These are phyloP conservation scores for Apomyelois bistriatella DNA, from an alignment of 2,888 invertebrate species.

Conservation along the genomic window DNA sequence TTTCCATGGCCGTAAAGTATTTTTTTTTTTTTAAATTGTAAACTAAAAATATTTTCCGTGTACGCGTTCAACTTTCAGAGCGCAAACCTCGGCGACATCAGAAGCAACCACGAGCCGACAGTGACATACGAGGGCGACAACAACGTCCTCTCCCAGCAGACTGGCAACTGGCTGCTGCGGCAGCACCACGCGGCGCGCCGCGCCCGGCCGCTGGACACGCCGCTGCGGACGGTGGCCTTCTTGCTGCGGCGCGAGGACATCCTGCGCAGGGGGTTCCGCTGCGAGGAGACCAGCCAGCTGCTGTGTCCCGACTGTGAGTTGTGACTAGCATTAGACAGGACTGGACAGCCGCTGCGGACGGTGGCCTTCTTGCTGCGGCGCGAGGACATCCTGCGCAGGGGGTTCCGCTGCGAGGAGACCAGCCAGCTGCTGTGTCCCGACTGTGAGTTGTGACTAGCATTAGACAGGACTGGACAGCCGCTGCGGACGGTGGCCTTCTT, in stretches of 20 bases:
- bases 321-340: background rate
- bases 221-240: slow-evolving; percentile 86
- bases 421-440: slow-evolving; percentile 46
- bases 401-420: slow-evolving; percentile 40
- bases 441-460: slow-evolving; percentile 41
- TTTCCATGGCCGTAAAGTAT: no score
- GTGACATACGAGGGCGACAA: slow-evolving; percentile 97
- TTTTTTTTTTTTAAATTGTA: no score
- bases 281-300: slow-evolving; percentile 40
- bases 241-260: slow-evolving; percentile 46
- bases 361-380: slow-evolving; percentile 80
- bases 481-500: slow-evolving; percentile 86
- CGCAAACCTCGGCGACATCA: slow-evolving; percentile 90
- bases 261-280: slow-evolving; percentile 33
- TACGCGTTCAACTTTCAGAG: slow-evolving; percentile 75
- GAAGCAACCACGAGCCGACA: slow-evolving; percentile 92
- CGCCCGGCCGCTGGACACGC: slow-evolving; percentile 78
- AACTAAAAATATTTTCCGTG: no score
- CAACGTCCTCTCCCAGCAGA: slow-evolving; percentile 93
- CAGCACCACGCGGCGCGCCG: slow-evolving; percentile 79
- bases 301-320: slow-evolving; percentile 57
- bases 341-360: slow-evolving; percentile 84
- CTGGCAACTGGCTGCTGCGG: slow-evolving; percentile 90
- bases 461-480: slow-evolving; percentile 76
- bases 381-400: slow-evolving; percentile 27